Evolutionary conservation across 2,113 vertebrate genomes (phyloP).

Genomic region (Pteronura brasiliensis): DNA sequence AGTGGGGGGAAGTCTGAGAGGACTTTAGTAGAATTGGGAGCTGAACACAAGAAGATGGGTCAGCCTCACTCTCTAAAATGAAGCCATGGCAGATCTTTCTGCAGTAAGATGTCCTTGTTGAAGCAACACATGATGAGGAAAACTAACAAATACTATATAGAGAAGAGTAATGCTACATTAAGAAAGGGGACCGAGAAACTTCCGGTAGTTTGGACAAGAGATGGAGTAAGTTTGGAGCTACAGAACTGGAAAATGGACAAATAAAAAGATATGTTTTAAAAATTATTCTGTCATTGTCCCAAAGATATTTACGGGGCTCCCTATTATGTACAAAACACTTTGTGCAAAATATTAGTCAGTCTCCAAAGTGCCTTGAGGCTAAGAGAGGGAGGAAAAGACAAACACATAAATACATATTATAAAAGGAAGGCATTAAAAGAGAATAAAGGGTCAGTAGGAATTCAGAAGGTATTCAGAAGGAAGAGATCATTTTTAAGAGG

Average conservation of each 20-base stretch:
- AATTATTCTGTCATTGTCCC: not conserved
- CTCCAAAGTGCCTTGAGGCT: not conserved
- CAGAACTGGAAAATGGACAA: not conserved
- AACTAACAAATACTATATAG: not conserved
- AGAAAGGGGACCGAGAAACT: not conserved
- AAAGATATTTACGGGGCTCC: not conserved
- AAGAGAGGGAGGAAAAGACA: not conserved
- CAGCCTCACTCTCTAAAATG: not conserved
- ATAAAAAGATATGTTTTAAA: not conserved
- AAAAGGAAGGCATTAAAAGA: not conserved
- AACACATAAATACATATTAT: not conserved
- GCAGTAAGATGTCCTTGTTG: not conserved
- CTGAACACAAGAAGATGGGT: not conserved
- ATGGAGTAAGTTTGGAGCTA: not conserved
- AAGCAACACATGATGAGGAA: not conserved
- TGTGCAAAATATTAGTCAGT: not conserved
- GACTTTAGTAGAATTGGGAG: not conserved
- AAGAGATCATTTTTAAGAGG: not conserved
- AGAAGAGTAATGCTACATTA: not conserved
- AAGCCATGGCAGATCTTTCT: not conserved
- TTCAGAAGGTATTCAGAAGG: not conserved
- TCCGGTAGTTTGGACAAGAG: not conserved
- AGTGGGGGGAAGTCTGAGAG: not conserved
- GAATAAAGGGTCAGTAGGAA: no score
- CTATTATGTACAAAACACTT: not conserved